Base-by-base conservation (phyloP, 2,797 vertebrate genomes). In the Spondyliosoma cantharus region DNA sequence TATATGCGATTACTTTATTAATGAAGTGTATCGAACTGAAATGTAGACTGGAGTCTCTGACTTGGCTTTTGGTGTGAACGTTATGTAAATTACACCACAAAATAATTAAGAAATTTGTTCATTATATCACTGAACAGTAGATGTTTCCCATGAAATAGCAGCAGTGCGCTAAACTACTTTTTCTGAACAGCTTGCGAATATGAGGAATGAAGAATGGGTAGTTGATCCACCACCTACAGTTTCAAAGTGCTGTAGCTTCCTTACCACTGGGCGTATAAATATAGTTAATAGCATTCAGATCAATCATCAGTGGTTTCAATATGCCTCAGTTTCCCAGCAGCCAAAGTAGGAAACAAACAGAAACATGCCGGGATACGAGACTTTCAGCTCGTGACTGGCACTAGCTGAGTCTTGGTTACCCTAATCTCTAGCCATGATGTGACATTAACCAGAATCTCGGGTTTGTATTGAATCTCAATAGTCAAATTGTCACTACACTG, bases 281-380 rank as follows among this genome's bases (percentile, higher is more conserved):
- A 22, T 9, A 22, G 37, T 57, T 45, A 61, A 76, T n/a, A 62
- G 27, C 27, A 57, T 69, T 37, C 49, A 63, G 3, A 80, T 25
- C 45, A 59, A 53, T 45, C 22, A 65, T 42, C 58, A 54, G 25
- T 19, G 24, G 49, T 63, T 71, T 43, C 37, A 66, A 62, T 63
- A 58, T 29, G 27, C n/a, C 3, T 43, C 14, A 1, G 61, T 80
- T 76, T 65, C 62, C 20, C 42, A 62, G 81, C 66, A 78, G 43
- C 62, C 43, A 42, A n/a, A 37, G 32, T 7, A 32, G 46, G 25
- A 19, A 50, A 78, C 68, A 79, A 76, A 82, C 57, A 76, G 42
- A 62, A 59, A 54, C 63, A 73, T 13, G 0, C 16, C 27, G 52
- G 17, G 45, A 59, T 59, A 12, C 27, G 14, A 57, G 7, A 37